These are phyloP conservation scores for Parnassius glacialis DNA, from an alignment of 2,888 invertebrate species.

Conservation along the genomic window DNA sequence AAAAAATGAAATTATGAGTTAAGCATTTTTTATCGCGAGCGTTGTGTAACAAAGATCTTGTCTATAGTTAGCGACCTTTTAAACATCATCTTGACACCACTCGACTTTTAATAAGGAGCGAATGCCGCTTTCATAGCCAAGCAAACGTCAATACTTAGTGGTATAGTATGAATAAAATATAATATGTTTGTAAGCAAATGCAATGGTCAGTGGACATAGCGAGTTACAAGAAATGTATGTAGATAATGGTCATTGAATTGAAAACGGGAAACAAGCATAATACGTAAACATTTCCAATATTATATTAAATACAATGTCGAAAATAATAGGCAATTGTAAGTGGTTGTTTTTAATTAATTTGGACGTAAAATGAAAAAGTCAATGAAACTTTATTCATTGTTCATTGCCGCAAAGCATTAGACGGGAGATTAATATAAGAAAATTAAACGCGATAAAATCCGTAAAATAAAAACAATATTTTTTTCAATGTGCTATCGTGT, in stretches of 20 bases:
- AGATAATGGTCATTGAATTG: too few species aligned
- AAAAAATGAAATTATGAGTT: background rate
- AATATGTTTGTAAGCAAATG: constrained; percentile 1
- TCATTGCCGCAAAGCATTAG: too few species aligned
- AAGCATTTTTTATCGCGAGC: constrained; percentile 22
- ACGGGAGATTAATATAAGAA: too few species aligned
- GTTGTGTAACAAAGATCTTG: constrained; percentile 55
- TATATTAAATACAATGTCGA: background rate
- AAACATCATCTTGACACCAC: constrained; percentile 65
- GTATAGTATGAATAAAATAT: background rate
- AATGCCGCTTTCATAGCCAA: constrained; percentile 55
- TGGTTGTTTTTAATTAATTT: too few species aligned
- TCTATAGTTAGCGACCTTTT: constrained; percentile 60
- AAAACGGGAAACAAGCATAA: too few species aligned
- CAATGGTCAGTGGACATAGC: background rate
- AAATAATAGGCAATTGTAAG: background rate
- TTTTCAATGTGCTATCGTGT: too few species aligned
- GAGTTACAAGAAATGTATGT: too few species aligned
- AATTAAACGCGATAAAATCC: too few species aligned
- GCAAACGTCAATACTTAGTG: constrained; percentile 19
- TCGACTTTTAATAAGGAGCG: constrained; percentile 65
- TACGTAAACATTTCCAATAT: too few species aligned
- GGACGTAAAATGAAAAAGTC: too few species aligned
- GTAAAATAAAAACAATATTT: too few species aligned
- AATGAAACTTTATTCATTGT: too few species aligned